A percentile compares a stretch with the other conserved stretches of the same genome.
These are phyloP conservation scores for Urophycis tenuis DNA, from an alignment of 2,797 vertebrate species.

Conservation along the genomic window DNA sequence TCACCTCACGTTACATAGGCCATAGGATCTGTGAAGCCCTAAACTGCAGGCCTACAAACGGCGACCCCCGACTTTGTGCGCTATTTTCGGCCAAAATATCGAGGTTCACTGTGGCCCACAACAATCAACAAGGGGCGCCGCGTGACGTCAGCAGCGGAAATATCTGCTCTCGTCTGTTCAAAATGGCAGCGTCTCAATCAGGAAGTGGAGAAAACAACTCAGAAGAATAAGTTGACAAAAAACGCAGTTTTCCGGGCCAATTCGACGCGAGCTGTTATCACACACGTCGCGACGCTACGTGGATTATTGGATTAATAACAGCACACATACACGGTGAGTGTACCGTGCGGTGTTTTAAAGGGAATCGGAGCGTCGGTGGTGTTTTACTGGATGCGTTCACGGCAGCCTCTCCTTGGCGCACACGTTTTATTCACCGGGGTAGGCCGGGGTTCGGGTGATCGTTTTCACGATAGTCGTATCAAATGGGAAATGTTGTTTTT, in stretches of 20 bases:
- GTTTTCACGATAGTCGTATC: conserved; percentile 4
- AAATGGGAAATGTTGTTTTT: neutral
- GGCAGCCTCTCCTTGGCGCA: conserved; percentile 58
- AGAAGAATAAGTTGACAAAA: conserved; percentile 67
- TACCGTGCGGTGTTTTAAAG: conserved; percentile 30
- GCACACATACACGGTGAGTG: conserved; percentile 49
- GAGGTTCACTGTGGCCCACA: conserved; percentile 2
- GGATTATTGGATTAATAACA: conserved; percentile 43
- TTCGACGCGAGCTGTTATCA: conserved; percentile 42
- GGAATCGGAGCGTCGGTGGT: conserved; percentile 58
- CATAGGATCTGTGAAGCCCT: no score
- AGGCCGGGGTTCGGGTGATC: conserved; percentile 30
- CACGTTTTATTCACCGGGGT: conserved; percentile 41
- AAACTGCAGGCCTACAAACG: no score
- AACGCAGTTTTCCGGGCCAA: conserved; percentile 26
- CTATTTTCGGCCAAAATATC: neutral
- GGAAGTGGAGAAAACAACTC: conserved; percentile 69
- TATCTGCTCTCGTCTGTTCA: conserved; percentile 65
- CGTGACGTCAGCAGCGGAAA: conserved; percentile 70
- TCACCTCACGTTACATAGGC: no score
- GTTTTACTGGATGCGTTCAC: conserved; percentile 46
- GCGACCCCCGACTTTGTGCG: no score
- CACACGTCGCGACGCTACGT: conserved; percentile 10
- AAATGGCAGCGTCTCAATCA: conserved; percentile 73
- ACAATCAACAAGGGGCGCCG: conserved; percentile 36